Percentiles rank a stretch among this genome's conserved stretches.
These are phyloP conservation scores for Nerophis lumbriciformis DNA, from an alignment of 2,113 vertebrate genomes.

Conservation along the genomic window DNA sequence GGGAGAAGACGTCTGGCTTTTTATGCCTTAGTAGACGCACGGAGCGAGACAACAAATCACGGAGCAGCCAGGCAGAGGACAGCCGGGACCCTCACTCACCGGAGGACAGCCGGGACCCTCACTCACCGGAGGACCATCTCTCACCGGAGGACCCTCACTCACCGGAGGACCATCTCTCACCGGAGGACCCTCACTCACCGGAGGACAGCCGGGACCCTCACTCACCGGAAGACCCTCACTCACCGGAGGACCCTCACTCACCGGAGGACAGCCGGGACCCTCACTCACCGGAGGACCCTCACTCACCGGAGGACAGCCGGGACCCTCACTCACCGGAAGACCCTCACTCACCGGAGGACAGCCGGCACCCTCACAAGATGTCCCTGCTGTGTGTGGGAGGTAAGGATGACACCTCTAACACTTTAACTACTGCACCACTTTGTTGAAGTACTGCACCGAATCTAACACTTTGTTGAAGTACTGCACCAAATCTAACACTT, in stretches of 20 bases:
- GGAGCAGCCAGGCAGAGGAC: constrained; percentile 55
- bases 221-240: constrained; percentile 37
- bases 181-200: not conserved
- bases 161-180: constrained; percentile 5
- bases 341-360: no score
- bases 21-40: not conserved
- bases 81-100: constrained; percentile 55
- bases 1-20: constrained; percentile 4
- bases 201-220: constrained; percentile 65
- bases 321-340: no score
- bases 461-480: not conserved
- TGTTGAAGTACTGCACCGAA: not conserved
- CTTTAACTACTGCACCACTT: not conserved
- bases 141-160: constrained; percentile 30
- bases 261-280: constrained; percentile 63
- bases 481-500: constrained; percentile 6
- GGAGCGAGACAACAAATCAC: constrained; percentile 49
- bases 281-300: constrained; percentile 21
- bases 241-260: constrained; percentile 3
- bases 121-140: constrained; percentile 35
- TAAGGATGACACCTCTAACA: constrained; percentile 44
- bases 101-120: constrained; percentile 66
- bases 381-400: constrained; percentile 89
- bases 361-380: constrained; percentile 64
- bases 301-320: no score